phyloP scores from a whole-genome alignment of 1,140 invertebrate species.

The Campoletis sonorensis region DNA sequence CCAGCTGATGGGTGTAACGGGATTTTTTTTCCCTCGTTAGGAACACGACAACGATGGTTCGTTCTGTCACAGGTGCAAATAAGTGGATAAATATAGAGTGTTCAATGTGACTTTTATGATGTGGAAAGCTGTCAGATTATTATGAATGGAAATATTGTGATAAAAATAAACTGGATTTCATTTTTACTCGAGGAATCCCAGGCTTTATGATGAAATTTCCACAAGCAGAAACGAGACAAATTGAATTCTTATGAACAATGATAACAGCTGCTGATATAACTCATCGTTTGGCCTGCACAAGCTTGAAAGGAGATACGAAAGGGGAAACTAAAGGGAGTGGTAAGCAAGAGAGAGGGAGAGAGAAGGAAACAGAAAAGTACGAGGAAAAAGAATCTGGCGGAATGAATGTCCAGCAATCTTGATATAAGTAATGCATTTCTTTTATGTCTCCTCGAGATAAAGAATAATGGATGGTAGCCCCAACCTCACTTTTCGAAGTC shows the following conservation, averaged over 20 bases:
- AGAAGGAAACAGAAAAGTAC: background rate
- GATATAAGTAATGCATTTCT: constrained; percentile 74
- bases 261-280: constrained; percentile 4
- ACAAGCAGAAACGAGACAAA: background rate
- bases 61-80: too few relatives aligned
- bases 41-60: too few relatives aligned
- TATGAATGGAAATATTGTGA: background rate
- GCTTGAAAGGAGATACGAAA: background rate
- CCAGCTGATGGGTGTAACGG: background rate
- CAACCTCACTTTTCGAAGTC: constrained; percentile 57
- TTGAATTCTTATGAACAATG: background rate
- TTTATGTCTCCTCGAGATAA: constrained; percentile 72
- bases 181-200: background rate
- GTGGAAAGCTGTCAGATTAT: background rate
- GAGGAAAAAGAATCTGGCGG: constrained; percentile 35
- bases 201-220: background rate
- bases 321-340: background rate
- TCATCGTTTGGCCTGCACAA: constrained; percentile 7
- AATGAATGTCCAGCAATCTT: constrained; percentile 68
- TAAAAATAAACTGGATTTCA: background rate
- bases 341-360: background rate
- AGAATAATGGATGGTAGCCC: constrained; percentile 70
- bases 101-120: too few relatives aligned
- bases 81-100: too few relatives aligned
- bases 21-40: background rate